Percentiles rank a stretch among this genome's conserved stretches.
Evolutionary conservation across 2,797 vertebrate genomes (phyloP).

Genomic region (Rachycentron canadum): DNA sequence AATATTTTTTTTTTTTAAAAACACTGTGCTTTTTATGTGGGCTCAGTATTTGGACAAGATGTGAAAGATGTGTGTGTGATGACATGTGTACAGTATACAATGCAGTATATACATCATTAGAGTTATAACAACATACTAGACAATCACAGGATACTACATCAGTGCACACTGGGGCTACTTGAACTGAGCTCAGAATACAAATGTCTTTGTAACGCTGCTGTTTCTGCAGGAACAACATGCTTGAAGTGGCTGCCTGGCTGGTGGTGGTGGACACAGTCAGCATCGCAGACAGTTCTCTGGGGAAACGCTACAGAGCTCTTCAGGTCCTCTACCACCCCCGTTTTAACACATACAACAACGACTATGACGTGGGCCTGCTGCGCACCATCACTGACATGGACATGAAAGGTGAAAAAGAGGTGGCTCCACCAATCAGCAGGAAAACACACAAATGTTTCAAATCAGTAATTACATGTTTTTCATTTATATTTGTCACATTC

Average conservation of each 20-base stretch:
- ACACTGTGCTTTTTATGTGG: not conserved
- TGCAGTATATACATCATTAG: not conserved
- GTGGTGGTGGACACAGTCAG: constrained; percentile 77
- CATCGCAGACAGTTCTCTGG: constrained; percentile 62
- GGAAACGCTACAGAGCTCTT: constrained; percentile 75
- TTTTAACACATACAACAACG: constrained; percentile 76
- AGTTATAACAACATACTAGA: not conserved
- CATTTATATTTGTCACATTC: not conserved
- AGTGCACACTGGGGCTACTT: not conserved
- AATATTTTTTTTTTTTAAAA: too few species aligned
- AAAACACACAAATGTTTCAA: not conserved
- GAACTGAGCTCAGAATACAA: not conserved
- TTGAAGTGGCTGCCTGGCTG: constrained; percentile 77
- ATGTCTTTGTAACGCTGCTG: constrained; percentile 15
- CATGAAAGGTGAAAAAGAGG: constrained; percentile 67
- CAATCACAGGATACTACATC: not conserved
- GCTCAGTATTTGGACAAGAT: not conserved
- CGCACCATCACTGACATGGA: constrained; percentile 79
- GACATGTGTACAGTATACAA: not conserved
- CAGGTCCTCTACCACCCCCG: constrained; percentile 79
- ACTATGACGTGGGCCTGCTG: constrained; percentile 87
- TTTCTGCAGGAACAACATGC: constrained; percentile 74
- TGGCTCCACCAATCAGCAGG: constrained; percentile 5
- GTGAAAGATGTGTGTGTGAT: not conserved
- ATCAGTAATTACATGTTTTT: too few species aligned